Conservation (phyloP, 2,888 invertebrate genomes). For the Philereme transversata region DNA sequence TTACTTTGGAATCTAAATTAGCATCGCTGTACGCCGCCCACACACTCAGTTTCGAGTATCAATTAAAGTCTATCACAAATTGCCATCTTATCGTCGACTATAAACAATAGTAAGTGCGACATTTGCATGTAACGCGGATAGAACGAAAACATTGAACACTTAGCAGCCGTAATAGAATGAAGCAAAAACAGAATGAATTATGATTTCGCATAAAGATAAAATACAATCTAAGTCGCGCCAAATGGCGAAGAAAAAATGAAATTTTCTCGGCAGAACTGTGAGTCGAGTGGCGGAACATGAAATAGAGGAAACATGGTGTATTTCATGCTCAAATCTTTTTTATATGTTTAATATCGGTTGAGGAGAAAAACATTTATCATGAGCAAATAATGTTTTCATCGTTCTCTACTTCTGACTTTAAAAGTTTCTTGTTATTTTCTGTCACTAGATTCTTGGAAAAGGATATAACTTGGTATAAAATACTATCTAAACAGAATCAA, state of each 20-base stretch:
- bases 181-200: constrained; percentile 79
- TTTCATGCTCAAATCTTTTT: constrained; percentile 33
- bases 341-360: constrained; percentile 30
- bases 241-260: constrained; percentile 77
- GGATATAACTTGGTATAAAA: constrained; percentile 11
- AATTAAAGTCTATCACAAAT: constrained; percentile 59
- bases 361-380: constrained; percentile 24
- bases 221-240: constrained; percentile 78
- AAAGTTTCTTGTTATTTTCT: too few relatives aligned
- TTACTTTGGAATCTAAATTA: constrained; percentile 33
- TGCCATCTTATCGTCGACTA: constrained; percentile 61
- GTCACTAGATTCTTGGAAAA: not conserved
- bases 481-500: constrained; percentile 32
- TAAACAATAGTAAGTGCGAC: constrained; percentile 67
- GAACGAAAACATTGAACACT: constrained; percentile 71
- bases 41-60: constrained; percentile 41
- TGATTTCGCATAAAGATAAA: constrained; percentile 82
- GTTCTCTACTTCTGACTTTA: constrained; percentile 12
- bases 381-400: constrained; percentile 22
- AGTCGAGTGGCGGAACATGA: constrained; percentile 59
- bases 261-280: constrained; percentile 67
- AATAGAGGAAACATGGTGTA: constrained; percentile 54
- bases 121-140: constrained; percentile 68
- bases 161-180: constrained; percentile 61
- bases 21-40: constrained; percentile 24